Conservation (phyloP, 2,888 invertebrate species). For the Cremastobaeus sp. region DNA sequence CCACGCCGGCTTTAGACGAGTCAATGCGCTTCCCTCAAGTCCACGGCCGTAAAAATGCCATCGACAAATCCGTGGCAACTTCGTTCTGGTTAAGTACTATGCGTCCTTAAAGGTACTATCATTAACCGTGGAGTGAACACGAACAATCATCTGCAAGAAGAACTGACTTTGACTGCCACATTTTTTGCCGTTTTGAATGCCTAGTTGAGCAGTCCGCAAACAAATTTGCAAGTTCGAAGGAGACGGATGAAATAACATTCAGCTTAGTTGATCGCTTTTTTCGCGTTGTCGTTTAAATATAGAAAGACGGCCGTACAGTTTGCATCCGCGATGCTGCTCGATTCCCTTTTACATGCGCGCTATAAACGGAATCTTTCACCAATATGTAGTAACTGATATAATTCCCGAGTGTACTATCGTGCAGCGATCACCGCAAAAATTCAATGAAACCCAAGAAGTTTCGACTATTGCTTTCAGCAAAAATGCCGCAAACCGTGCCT, state of each 20-base stretch:
- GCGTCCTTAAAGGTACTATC: constrained; percentile 35
- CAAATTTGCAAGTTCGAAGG: background rate
- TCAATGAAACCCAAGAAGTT: constrained; percentile 16
- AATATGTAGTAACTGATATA: no score
- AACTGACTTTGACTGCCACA: constrained; percentile 7
- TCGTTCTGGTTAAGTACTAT: constrained; percentile 48
- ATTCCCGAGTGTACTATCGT: no score
- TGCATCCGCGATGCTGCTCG: no score
- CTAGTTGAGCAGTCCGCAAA: no score
- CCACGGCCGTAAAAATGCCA: constrained; percentile 55
- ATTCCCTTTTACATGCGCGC: no score
- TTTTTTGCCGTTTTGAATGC: constrained; percentile 2
- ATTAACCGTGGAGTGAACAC: constrained; percentile 36
- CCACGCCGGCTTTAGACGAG: constrained; percentile 55
- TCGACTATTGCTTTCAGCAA: constrained; percentile 28
- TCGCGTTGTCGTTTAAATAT: no score
- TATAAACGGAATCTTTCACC: no score
- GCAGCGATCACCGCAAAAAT: background rate
- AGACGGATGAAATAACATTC: no score
- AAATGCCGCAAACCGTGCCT: constrained; percentile 67
- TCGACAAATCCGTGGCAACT: constrained; percentile 52
- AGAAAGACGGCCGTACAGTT: no score
- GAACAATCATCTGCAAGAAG: constrained; percentile 33
- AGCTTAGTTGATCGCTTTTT: no score
- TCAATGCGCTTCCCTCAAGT: constrained; percentile 51